These are phyloP conservation scores for Hippopotamyrus pictus DNA, from an alignment of 2,797 vertebrate species.

Conservation along the genomic window DNA sequence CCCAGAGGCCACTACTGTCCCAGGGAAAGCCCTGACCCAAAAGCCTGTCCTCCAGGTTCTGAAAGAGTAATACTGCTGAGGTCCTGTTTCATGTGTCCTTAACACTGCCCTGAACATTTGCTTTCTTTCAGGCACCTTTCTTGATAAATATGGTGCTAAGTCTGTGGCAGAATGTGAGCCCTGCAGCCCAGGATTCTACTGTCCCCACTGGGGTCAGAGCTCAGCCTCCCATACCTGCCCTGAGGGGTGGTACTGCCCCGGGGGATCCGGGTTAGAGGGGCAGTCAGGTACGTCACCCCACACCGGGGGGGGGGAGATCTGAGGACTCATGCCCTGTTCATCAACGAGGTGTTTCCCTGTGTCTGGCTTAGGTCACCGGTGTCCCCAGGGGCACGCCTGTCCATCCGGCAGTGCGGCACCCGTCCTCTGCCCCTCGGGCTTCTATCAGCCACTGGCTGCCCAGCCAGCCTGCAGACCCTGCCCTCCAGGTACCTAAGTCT, in stretches of 20 bases:
- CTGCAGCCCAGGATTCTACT: conserved; percentile 74
- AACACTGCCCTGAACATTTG: background rate
- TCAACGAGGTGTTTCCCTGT: conserved; percentile 19
- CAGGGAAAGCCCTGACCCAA: conserved; percentile 55
- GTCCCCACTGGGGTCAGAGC: conserved; percentile 64
- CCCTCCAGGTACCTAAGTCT: conserved; percentile 58
- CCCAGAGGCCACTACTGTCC: conserved; percentile 70
- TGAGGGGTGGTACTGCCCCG: conserved; percentile 80
- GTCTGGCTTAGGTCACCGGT: conserved; percentile 55
- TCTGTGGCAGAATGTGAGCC: conserved; percentile 61
- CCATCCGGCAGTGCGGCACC: conserved; percentile 59
- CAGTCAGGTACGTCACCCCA: conserved; percentile 53
- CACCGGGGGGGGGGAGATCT: background rate
- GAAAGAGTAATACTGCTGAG: background rate
- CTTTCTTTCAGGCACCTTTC: conserved; percentile 63
- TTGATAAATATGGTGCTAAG: conserved; percentile 55
- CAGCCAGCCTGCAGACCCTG: conserved; percentile 56
- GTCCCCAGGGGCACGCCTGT: conserved; percentile 62
- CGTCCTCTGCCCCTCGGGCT: conserved; percentile 63
- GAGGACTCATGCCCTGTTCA: conserved; percentile 14
- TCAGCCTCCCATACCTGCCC: conserved; percentile 64
- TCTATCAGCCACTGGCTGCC: conserved; percentile 70
- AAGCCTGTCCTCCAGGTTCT: conserved; percentile 67
- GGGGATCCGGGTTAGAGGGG: conserved; percentile 60
- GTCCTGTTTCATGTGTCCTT: background rate